phyloP scores from a whole-genome alignment of 2,797 vertebrate species.

The Masticophis lateralis region DNA sequence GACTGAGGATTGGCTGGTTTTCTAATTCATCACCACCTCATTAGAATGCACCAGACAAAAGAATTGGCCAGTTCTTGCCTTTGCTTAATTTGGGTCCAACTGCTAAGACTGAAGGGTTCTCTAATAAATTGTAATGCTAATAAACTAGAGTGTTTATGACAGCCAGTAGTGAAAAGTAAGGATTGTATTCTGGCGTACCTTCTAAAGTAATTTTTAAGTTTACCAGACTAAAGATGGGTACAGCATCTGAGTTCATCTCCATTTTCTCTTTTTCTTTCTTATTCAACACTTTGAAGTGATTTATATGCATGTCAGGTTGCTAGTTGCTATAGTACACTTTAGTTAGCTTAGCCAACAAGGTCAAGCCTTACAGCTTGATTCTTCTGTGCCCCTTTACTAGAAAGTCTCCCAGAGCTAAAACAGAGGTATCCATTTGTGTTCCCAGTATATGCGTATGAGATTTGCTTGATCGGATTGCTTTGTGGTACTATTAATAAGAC shows the following conservation, averaged over 20 bases:
- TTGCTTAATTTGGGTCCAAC: neutral
- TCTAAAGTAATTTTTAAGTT: neutral
- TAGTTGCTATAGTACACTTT: neutral
- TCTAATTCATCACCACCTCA: neutral
- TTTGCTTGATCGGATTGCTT: neutral
- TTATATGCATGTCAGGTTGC: slow-evolving; percentile 1
- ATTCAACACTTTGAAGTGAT: neutral
- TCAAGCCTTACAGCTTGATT: neutral
- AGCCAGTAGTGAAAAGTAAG: neutral
- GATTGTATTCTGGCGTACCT: neutral
- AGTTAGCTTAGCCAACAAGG: neutral
- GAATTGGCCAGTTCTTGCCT: neutral
- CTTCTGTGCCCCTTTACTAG: neutral
- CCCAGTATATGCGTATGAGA: neutral
- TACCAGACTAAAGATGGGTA: neutral
- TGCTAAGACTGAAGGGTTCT: neutral
- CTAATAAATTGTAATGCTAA: neutral
- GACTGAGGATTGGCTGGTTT: neutral
- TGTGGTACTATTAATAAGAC: neutral
- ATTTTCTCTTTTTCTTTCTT: neutral
- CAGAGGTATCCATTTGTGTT: neutral
- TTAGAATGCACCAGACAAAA: neutral
- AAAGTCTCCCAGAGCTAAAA: neutral
- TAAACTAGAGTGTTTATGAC: neutral
- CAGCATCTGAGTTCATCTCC: neutral